Evolutionary conservation across 1,140 invertebrate genomes (phyloP), one percentile per base, ranked within the genome.

Genomic region (Lepidotrigona ventralis): DNA sequence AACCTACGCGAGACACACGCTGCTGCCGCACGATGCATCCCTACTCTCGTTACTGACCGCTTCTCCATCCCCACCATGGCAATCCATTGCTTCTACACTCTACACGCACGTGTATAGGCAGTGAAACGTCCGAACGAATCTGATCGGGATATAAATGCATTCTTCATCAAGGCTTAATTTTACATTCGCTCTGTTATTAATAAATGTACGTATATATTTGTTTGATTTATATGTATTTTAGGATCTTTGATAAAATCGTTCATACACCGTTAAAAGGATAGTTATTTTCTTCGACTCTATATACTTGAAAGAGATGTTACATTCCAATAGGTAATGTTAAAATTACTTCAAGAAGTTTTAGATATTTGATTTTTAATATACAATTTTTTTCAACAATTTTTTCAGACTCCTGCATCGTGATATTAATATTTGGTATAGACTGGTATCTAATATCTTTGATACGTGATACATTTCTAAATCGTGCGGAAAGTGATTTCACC

Each of bases 1-100:
- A 70, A 21, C 63, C n/a, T 46, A 54, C 54, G 39, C 51, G 76
- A 83, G 76, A 79, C 60, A 29, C 72, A 63, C 72, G 68, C 39
- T 54, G 70, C 71, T 66, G 53, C 53, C 54, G 23, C 69, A 12
- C 81, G 26, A 17, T 60, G 64, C 46, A 58, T 79, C 77, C 82
- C 76, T 58, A 51, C 82, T 33, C 53, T 56, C 17, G 19, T 46
- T 33, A 21, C 56, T 76, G 26, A 23, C 15, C 46, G 29, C 46
- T 46, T 68, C 58, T 26, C 8, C 4, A 14, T 26, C 56, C 64
- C 75, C 68, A 58, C 80, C 6, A 29, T 19, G 4, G 0, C 14
- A 6, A 3, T 51, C 58, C 8, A 6, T 1, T 14, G 12, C 5
- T 15, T 5, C 58, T 60, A 60, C 14, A 46, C 39, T 46, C 12